A percentile compares a stretch with the other conserved stretches of the same genome.
Conservation (phyloP, 2,113 vertebrate genomes). For the Ailurus styani region DNA sequence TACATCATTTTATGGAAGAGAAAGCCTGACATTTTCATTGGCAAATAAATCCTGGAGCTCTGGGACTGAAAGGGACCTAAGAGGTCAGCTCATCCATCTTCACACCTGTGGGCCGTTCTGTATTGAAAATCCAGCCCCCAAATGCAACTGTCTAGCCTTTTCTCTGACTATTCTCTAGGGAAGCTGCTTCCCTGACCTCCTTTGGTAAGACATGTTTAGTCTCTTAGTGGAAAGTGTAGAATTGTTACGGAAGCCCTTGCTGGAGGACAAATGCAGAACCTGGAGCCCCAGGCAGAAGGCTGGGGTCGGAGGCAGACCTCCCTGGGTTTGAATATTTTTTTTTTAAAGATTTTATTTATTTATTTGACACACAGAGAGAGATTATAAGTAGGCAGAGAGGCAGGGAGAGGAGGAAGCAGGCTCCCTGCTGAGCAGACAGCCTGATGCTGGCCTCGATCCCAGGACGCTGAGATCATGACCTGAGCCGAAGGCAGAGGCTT, state of each 20-base stretch:
- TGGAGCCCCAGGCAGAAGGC: neutral
- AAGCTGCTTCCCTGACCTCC: neutral
- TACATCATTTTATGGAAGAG: conserved; percentile 50
- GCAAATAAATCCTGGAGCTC: conserved; percentile 49
- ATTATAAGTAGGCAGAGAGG: too few relatives aligned
- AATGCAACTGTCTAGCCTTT: neutral
- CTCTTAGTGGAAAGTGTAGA: conserved; percentile 13
- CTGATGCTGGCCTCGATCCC: too few relatives aligned
- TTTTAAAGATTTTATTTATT: too few relatives aligned
- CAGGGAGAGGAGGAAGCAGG: too few relatives aligned
- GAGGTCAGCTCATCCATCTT: conserved; percentile 44
- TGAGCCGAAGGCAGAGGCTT: too few relatives aligned
- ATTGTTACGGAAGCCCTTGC: neutral
- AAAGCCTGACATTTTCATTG: conserved; percentile 53
- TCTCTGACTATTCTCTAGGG: neutral
- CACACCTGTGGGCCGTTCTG: neutral
- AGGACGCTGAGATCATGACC: too few relatives aligned
- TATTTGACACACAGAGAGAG: too few relatives aligned
- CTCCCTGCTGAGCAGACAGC: too few relatives aligned
- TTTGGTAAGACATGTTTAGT: neutral
- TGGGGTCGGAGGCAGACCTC: neutral
- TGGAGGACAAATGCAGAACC: neutral
- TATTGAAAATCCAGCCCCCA: neutral
- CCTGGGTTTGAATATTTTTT: too few relatives aligned
- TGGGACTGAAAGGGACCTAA: neutral